Conservation (phyloP, 2,888 invertebrate genomes). For the Andrena marginata region DNA sequence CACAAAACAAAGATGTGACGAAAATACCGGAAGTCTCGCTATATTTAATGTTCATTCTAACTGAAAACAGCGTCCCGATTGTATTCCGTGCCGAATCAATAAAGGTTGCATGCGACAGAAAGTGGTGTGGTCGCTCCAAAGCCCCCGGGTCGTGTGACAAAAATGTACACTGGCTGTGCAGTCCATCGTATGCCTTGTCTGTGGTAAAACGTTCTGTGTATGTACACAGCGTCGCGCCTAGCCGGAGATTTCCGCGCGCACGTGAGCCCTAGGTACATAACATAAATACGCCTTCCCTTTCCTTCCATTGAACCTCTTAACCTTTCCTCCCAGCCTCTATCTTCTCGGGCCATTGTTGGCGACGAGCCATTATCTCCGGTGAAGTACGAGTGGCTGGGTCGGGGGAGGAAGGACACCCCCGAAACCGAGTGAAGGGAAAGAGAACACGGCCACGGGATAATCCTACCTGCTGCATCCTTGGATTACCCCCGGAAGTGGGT, state of each 20-base stretch:
- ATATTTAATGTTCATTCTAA: too few relatives aligned
- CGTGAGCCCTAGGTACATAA: conserved; percentile 1
- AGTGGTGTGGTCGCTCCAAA: too few relatives aligned
- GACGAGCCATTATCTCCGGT: conserved; percentile 69
- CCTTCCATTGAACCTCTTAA: conserved; percentile 39
- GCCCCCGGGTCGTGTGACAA: too few relatives aligned
- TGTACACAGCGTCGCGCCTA: background rate
- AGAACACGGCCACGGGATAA: conserved; percentile 56
- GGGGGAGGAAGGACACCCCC: conserved; percentile 22
- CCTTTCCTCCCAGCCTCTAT: conserved; percentile 1
- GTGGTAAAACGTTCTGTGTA: background rate
- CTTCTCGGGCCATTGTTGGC: conserved; percentile 61
- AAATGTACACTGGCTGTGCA: too few relatives aligned
- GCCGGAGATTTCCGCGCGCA: background rate
- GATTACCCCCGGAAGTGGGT: conserved; percentile 56
- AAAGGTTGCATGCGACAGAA: too few relatives aligned
- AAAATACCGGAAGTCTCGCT: too few relatives aligned
- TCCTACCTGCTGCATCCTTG: conserved; percentile 49
- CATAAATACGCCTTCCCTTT: conserved; percentile 18
- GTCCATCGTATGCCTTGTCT: background rate
- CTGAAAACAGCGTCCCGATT: too few relatives aligned
- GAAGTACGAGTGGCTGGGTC: conserved; percentile 56
- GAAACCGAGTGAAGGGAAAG: conserved; percentile 38
- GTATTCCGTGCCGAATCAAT: too few relatives aligned
- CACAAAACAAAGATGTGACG: too few relatives aligned